Evolutionary conservation across 2,888 invertebrate genomes (phyloP).

Genomic region (Mellilla xanthometata): DNA sequence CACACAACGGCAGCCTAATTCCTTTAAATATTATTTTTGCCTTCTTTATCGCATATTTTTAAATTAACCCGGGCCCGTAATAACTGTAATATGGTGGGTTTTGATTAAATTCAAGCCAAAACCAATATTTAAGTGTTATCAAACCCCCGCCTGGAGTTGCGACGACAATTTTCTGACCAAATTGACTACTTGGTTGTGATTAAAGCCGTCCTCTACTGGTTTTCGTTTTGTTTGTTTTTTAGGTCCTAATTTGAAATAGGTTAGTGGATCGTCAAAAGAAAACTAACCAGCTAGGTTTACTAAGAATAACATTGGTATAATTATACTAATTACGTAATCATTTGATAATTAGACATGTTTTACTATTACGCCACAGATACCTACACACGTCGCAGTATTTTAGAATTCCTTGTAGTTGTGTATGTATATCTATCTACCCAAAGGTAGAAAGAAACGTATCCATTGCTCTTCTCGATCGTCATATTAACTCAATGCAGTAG

Average conservation of each 20-base stretch:
- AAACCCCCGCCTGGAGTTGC: constrained; percentile 48
- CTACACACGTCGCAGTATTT: too few relatives aligned
- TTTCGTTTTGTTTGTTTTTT: neutral
- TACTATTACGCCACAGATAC: too few relatives aligned
- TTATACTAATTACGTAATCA: too few relatives aligned
- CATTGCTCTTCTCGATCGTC: too few relatives aligned
- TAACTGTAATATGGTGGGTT: constrained; percentile 69
- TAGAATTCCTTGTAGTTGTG: too few relatives aligned
- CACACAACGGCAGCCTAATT: constrained; percentile 73
- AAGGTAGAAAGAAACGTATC: too few relatives aligned
- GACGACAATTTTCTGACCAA: constrained; percentile 48
- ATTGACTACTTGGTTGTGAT: constrained; percentile 7
- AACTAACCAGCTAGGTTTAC: too few relatives aligned
- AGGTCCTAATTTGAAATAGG: neutral
- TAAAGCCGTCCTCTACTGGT: neutral
- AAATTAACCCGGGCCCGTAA: constrained; percentile 70
- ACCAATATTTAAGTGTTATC: constrained; percentile 79
- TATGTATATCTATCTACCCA: too few relatives aligned
- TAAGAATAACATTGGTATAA: too few relatives aligned
- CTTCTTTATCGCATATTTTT: constrained; percentile 76
- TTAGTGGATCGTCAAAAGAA: too few relatives aligned
- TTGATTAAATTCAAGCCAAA: constrained; percentile 76
- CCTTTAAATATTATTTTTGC: constrained; percentile 76
- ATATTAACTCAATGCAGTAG: neutral
- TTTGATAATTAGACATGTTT: too few relatives aligned